These are phyloP conservation scores for Drosophila oshimai DNA, from an alignment of 1,140 invertebrate genomes.

Conservation along the genomic window DNA sequence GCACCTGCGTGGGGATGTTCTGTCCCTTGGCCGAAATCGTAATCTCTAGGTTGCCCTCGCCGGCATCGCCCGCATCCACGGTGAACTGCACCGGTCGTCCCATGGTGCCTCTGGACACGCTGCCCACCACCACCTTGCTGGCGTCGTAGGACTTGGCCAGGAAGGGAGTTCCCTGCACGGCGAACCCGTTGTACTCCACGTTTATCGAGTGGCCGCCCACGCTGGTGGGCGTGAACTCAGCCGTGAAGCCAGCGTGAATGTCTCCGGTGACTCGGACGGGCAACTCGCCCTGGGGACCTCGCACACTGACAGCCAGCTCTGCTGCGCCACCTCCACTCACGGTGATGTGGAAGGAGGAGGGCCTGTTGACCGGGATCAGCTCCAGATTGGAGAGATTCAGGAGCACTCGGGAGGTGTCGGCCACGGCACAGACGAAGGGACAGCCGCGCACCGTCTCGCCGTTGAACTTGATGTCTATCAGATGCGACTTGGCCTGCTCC, in stretches of 20 bases:
- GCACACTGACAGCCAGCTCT: conserved; percentile 93
- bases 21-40: conserved; percentile 96
- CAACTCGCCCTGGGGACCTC: conserved; percentile 90
- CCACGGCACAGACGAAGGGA: conserved; percentile 93
- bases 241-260: conserved; percentile 92
- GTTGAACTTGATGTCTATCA: conserved; percentile 99
- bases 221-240: conserved; percentile 94
- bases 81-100: conserved; percentile 95
- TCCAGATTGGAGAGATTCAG: conserved; percentile 90
- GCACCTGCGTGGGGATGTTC: conserved; percentile 98
- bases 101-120: conserved; percentile 90
- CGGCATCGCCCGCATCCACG: conserved; percentile 97
- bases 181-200: conserved; percentile 95
- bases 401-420: conserved; percentile 91
- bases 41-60: conserved; percentile 99
- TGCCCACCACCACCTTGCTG: conserved; percentile 92
- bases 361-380: conserved; percentile 93
- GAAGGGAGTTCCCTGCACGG: conserved; percentile 95
- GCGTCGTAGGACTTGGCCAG: conserved; percentile 96
- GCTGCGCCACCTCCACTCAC: conserved; percentile 93
- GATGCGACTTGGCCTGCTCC: conserved; percentile 94
- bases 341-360: conserved; percentile 94
- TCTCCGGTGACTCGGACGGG: conserved; percentile 95
- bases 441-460: conserved; percentile 96
- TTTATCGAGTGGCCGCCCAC: conserved; percentile 95